Evolutionary conservation across 2,113 vertebrate genomes (phyloP).

Genomic region (Malaclemys terrapin): DNA sequence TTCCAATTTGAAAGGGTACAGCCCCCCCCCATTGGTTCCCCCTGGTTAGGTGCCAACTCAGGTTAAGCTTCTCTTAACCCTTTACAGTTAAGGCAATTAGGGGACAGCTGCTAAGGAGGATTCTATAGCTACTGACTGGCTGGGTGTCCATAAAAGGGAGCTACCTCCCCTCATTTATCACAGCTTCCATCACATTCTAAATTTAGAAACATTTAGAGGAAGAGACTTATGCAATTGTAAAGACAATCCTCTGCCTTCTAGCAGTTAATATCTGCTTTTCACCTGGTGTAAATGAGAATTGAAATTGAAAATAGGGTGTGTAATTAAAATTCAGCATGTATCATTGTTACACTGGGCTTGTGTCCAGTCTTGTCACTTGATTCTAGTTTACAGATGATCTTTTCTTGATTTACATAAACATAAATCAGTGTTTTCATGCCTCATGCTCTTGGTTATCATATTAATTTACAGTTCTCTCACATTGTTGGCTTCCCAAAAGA

Average conservation of each 20-base stretch:
- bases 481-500: slow-evolving; percentile 29
- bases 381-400: slow-evolving; percentile 31
- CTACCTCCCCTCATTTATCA: no score
- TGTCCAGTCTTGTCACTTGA: slow-evolving; percentile 19
- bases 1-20: no score
- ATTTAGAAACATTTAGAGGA: background rate
- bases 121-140: no score
- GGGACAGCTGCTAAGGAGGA: no score
- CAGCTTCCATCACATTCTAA: background rate
- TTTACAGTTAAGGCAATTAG: no score
- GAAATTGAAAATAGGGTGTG: slow-evolving; percentile 8
- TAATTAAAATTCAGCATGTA: slow-evolving; percentile 30
- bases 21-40: no score
- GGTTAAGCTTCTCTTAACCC: no score
- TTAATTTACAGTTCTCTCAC: slow-evolving; percentile 24
- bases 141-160: no score
- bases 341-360: slow-evolving; percentile 10
- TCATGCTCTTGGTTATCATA: slow-evolving; percentile 10
- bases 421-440: slow-evolving; percentile 15
- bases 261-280: slow-evolving; percentile 14
- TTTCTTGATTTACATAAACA: slow-evolving; percentile 50
- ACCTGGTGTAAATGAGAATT: background rate
- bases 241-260: background rate
- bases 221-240: background rate
- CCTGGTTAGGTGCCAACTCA: no score